Conservation (phyloP, 1,140 invertebrate genomes). For the Spodoptera frugiperda region DNA sequence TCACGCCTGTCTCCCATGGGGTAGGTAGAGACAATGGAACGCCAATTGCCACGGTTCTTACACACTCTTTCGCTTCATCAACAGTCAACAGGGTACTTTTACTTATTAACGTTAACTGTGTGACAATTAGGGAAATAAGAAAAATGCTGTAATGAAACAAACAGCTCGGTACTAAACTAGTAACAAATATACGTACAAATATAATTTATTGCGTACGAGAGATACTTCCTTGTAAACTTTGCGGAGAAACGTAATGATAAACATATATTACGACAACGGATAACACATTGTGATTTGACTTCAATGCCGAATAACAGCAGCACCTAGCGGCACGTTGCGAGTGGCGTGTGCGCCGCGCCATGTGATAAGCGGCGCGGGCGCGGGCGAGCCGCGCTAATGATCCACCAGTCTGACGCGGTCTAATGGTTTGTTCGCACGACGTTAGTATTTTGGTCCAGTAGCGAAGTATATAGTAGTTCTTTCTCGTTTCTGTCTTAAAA, state of each 20-base stretch:
- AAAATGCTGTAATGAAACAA: not conserved
- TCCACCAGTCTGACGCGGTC: not conserved
- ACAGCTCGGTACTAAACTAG: not conserved
- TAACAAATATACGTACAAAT: not conserved
- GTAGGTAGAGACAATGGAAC: too few species aligned
- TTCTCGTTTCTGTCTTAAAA: too few species aligned
- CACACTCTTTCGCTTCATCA: too few species aligned
- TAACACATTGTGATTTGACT: slow-evolving; percentile 29
- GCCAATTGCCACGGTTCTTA: too few species aligned
- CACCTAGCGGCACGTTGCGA: not conserved
- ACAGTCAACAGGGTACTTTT: too few species aligned
- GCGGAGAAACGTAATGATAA: slow-evolving; percentile 1
- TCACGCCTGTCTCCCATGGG: too few species aligned
- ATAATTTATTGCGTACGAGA: not conserved
- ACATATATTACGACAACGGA: not conserved
- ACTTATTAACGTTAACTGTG: too few species aligned
- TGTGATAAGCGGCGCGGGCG: not conserved
- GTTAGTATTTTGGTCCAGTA: too few species aligned
- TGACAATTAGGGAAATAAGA: too few species aligned
- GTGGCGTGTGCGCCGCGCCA: not conserved
- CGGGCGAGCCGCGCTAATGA: not conserved
- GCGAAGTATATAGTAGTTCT: too few species aligned
- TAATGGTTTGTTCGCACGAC: not conserved
- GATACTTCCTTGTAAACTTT: slow-evolving; percentile 18
- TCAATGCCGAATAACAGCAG: slow-evolving; percentile 25